These are phyloP conservation scores for Drosophila pullipes DNA, from an alignment of 2,888 invertebrate species.

Conservation along the genomic window DNA sequence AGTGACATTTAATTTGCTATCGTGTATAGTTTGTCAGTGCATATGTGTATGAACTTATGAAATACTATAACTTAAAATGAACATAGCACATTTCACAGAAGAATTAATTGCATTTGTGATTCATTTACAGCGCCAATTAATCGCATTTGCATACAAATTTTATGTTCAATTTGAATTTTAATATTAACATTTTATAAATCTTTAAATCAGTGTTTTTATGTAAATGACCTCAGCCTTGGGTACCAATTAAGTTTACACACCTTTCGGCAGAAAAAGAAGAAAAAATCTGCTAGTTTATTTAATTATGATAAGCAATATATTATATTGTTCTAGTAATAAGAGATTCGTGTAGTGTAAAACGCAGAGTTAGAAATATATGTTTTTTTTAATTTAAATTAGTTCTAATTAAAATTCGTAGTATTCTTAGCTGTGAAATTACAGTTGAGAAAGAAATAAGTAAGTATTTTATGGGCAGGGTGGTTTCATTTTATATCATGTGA, in stretches of 20 bases:
- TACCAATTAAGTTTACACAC: constrained; percentile 12
- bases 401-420: constrained; percentile 51
- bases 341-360: neutral
- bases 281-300: neutral
- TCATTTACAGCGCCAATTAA: neutral
- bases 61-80: constrained; percentile 9
- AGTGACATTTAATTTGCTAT: constrained; percentile 78
- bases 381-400: constrained; percentile 50
- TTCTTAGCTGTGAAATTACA: constrained; percentile 31
- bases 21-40: constrained; percentile 28
- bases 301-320: neutral
- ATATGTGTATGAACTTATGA: constrained; percentile 10
- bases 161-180: neutral
- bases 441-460: constrained; percentile 27
- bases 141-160: neutral
- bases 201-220: neutral
- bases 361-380: neutral
- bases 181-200: constrained; percentile 1
- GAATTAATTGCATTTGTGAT: constrained; percentile 21
- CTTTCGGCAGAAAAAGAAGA: neutral
- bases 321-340: neutral
- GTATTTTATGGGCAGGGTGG: constrained; percentile 33
- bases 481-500: constrained; percentile 16
- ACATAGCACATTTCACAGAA: constrained; percentile 5
- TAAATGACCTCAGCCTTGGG: constrained; percentile 1